Evolutionary conservation across 2,888 invertebrate genomes (phyloP).

Genomic region (Trissolcus brochymenae): DNA sequence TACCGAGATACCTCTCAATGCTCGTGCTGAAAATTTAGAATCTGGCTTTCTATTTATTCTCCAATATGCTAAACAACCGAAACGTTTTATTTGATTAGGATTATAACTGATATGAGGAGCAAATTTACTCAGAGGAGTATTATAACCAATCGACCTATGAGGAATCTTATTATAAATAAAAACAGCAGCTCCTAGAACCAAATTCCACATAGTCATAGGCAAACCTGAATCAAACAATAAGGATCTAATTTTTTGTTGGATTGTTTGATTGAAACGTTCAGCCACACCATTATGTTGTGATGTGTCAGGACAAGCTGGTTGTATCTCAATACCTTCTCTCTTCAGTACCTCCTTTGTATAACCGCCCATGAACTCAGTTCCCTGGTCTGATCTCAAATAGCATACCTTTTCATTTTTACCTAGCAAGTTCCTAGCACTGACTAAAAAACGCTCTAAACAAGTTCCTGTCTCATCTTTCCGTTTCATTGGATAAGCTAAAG

Average conservation of each 20-base stretch:
- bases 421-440: too few species aligned
- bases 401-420: too few species aligned
- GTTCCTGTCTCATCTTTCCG: too few species aligned
- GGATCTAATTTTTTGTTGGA: neutral
- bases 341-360: constrained; percentile 25
- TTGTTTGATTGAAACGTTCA: neutral
- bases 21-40: neutral
- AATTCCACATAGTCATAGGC: neutral
- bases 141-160: neutral
- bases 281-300: neutral
- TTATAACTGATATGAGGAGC: neutral
- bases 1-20: neutral
- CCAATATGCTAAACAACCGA: neutral
- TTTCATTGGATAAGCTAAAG: too few species aligned
- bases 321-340: constrained; percentile 8
- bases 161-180: neutral
- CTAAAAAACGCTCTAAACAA: too few species aligned
- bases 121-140: neutral
- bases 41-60: neutral
- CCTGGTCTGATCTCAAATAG: neutral
- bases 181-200: neutral
- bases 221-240: neutral
- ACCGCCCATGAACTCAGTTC: constrained; percentile 44
- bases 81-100: neutral
- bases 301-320: neutral